Base-by-base conservation (phyloP, 2,113 vertebrate genomes). In the Psilopogon haemacephalus region DNA sequence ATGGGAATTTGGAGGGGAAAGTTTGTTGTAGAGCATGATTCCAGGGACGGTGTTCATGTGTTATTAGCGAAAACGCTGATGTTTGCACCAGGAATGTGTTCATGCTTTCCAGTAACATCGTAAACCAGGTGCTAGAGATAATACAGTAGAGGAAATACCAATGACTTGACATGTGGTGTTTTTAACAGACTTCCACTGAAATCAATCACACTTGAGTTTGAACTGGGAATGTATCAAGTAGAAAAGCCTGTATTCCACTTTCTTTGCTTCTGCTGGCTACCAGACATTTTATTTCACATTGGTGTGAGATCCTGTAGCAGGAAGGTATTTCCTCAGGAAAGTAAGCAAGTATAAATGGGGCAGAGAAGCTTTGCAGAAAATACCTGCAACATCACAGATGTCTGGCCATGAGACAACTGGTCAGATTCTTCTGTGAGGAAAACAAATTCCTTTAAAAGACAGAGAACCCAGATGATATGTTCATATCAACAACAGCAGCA, bases 61-160 rank as follows among this genome's bases (percentile, higher is more conserved):
- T 71, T 90, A 64, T 16, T 35, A 60, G 55, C 48, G 68, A 90
- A 89, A 93, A 42, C 18, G 54, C 69, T 38, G 14, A 55, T 3
- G 60, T 91, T 85, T 88, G 52, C 46, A 38, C 48, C 76, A 84
- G 90, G 72, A 92, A n/a, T 30, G 11, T 9, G 63, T 86, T 88
- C 58, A 10, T 48, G 68, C 44, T 89, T 92, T 94, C 71, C 82
- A 94, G 78, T 56, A 94, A 92, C 78, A 92, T 80, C 84, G 72
- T 84, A 88, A 95, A 68, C 87, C 91, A 91, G 89, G 93, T 85
- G 84, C 75, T 90, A 80, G 82, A 95, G 94, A 93, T 91, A 92
- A 86, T 58, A 82, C 68, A 90, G 74, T 21, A 52, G 52, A 87
- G 86, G 77, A 95, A 96, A 91, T 85, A 83, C 84, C 89, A 85